phyloP scores from a whole-genome alignment of 2,888 invertebrate species.

The Drosophila seclusa region DNA sequence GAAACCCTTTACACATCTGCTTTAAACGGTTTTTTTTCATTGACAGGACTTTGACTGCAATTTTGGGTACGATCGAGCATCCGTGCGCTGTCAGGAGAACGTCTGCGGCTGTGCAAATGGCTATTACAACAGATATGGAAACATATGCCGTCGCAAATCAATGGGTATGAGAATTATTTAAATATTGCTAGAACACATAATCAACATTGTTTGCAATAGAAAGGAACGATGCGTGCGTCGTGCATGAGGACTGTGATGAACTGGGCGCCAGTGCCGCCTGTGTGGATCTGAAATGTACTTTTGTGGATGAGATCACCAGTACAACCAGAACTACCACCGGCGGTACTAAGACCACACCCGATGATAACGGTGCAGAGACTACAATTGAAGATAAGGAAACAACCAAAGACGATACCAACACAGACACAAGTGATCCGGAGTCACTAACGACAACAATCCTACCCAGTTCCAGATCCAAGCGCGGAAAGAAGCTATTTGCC shows the following conservation, averaged over 20 bases:
- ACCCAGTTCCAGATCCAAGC: constrained; percentile 1
- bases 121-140: constrained; percentile 84
- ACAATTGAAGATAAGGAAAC: constrained; percentile 47
- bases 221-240: constrained; percentile 83
- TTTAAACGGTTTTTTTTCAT: not conserved
- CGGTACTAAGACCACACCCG: constrained; percentile 29
- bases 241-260: constrained; percentile 83
- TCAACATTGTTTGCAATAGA: constrained; percentile 39
- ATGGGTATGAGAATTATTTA: constrained; percentile 71
- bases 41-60: constrained; percentile 82
- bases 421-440: constrained; percentile 26
- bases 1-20: not conserved
- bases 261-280: constrained; percentile 80
- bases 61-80: constrained; percentile 84
- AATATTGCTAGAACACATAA: too few relatives aligned
- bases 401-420: constrained; percentile 33
- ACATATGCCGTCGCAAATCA: constrained; percentile 85
- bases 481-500: constrained; percentile 41
- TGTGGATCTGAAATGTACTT: constrained; percentile 72
- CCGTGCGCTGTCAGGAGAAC: constrained; percentile 82
- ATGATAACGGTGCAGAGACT: constrained; percentile 36
- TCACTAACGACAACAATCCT: constrained; percentile 24
- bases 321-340: constrained; percentile 18
- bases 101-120: constrained; percentile 84
- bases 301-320: constrained; percentile 60